phyloP scores from a whole-genome alignment of 2,797 vertebrate genomes.

The Bradypodion ventrale region DNA sequence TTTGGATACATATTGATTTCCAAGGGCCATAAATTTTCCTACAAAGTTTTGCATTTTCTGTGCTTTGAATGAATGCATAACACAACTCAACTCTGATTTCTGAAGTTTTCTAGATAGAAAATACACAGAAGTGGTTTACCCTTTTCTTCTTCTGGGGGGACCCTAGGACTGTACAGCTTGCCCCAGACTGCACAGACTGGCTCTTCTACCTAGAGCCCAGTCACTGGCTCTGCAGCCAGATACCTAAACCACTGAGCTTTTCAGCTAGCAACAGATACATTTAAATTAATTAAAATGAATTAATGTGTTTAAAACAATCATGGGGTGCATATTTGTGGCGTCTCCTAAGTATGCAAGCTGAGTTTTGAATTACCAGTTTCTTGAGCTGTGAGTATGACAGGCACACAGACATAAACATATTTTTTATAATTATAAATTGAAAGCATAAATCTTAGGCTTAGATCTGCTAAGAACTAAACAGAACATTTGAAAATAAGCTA shows the following conservation, averaged over 20 bases:
- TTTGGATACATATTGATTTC: conserved; percentile 9
- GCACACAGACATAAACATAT: neutral
- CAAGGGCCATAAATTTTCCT: conserved; percentile 26
- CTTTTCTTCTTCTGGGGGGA: too few species aligned
- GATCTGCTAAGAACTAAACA: neutral
- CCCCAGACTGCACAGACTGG: too few species aligned
- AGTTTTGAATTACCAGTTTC: neutral
- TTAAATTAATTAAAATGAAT: neutral
- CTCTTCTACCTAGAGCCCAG: too few species aligned
- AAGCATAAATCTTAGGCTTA: neutral
- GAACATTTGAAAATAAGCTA: neutral
- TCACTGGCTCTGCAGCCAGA: too few species aligned
- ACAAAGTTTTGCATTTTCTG: neutral
- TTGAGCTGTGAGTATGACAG: neutral
- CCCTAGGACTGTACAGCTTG: too few species aligned
- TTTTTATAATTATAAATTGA: neutral
- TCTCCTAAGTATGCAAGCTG: neutral
- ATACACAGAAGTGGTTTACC: too few species aligned
- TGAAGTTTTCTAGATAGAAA: too few species aligned
- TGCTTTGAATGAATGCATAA: neutral
- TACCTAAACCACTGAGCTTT: too few species aligned
- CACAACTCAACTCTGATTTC: too few species aligned
- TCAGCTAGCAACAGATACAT: neutral
- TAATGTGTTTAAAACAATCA: neutral
- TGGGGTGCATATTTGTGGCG: neutral